Conservation (phyloP, 2,888 invertebrate species). For the Dolichomitus sp. region DNA sequence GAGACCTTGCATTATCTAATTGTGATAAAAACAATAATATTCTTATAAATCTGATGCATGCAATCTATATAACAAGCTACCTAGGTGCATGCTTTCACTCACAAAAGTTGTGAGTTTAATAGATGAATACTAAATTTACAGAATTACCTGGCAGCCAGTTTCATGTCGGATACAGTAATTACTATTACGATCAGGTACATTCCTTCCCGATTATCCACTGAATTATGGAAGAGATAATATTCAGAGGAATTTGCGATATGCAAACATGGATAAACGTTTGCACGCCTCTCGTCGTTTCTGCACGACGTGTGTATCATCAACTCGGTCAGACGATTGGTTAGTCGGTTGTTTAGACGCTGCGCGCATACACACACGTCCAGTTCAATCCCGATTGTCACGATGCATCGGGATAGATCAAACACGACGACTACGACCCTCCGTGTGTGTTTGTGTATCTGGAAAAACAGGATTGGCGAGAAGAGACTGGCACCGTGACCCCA, state of each 20-base stretch:
- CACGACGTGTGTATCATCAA: constrained; percentile 23
- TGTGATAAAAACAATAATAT: background rate
- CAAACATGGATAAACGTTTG: constrained; percentile 1
- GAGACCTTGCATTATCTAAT: background rate
- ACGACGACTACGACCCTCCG: background rate
- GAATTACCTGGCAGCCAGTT: background rate
- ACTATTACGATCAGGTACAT: background rate
- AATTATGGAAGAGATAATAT: constrained; percentile 6
- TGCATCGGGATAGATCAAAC: constrained; percentile 24
- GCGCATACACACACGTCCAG: constrained; percentile 24
- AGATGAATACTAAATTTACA: background rate
- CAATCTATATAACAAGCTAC: background rate
- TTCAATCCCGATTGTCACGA: constrained; percentile 43
- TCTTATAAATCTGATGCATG: background rate
- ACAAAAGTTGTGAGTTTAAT: background rate
- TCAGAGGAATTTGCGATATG: constrained; percentile 3
- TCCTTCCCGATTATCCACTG: background rate
- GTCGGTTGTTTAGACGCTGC: constrained; percentile 24
- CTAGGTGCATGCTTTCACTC: background rate
- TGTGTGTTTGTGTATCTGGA: background rate
- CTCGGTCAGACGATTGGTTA: constrained; percentile 12
- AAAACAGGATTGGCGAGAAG: constrained; percentile 63
- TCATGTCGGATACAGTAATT: background rate
- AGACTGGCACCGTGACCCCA: constrained; percentile 81
- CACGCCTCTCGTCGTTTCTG: background rate